These are phyloP conservation scores for Elysia chlorotica DNA, from an alignment of 1,140 invertebrate genomes.

Conservation along the genomic window DNA sequence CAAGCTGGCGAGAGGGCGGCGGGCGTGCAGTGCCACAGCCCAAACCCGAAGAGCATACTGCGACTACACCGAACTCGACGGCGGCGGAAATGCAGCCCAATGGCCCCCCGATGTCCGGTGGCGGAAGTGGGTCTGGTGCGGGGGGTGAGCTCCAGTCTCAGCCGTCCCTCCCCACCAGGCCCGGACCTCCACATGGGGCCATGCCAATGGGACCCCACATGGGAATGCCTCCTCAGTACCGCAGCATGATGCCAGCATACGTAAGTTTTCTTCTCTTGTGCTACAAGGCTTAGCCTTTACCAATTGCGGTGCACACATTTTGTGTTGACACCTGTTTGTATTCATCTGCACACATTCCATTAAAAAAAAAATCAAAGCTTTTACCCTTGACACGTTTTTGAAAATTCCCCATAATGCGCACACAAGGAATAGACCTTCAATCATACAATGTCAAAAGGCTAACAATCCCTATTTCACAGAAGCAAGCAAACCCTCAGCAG, in stretches of 20 bases:
- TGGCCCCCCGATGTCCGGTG: constrained; percentile 59
- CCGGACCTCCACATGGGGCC: constrained; percentile 54
- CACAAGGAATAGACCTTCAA: neutral
- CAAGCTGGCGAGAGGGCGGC: constrained; percentile 62
- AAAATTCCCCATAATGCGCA: neutral
- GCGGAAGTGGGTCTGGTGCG: constrained; percentile 31
- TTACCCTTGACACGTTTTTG: neutral
- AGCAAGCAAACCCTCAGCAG: too few species aligned
- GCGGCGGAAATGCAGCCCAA: constrained; percentile 56
- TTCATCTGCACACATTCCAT: neutral
- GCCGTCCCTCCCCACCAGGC: constrained; percentile 69
- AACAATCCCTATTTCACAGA: too few species aligned
- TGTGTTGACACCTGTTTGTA: neutral
- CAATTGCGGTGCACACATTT: neutral
- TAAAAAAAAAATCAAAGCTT: neutral
- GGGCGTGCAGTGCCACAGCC: constrained; percentile 59
- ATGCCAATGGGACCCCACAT: constrained; percentile 54
- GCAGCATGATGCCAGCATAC: constrained; percentile 74
- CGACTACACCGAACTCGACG: constrained; percentile 37
- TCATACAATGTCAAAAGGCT: too few species aligned
- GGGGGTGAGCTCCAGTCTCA: constrained; percentile 52
- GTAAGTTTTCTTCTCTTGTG: constrained; percentile 35
- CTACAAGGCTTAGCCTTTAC: too few species aligned
- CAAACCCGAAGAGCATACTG: constrained; percentile 40
- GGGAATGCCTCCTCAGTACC: constrained; percentile 67